Evolutionary conservation across 2,113 vertebrate genomes (phyloP).

Genomic region (Apistogramma diplotaenia): DNA sequence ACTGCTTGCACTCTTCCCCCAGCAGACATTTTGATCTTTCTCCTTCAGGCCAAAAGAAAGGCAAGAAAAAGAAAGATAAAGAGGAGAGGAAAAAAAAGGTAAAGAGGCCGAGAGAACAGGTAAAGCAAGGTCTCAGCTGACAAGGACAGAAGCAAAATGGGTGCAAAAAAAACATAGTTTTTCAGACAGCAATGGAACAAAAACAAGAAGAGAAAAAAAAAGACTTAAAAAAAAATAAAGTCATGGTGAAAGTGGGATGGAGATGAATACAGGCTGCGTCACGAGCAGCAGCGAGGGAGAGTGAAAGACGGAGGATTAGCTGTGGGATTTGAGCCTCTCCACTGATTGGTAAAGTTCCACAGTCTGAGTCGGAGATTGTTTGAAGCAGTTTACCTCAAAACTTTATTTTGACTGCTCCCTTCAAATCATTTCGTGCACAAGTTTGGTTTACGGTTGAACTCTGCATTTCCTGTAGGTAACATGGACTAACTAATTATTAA

Average conservation of each 20-base stretch:
- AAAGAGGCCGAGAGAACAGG: constrained; percentile 15
- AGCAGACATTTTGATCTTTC: constrained; percentile 46
- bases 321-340: constrained; percentile 53
- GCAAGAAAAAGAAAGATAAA: neutral
- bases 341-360: constrained; percentile 40
- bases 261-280: constrained; percentile 29
- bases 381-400: constrained; percentile 38
- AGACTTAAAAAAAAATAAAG: constrained; percentile 4
- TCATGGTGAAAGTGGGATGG: neutral
- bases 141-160: constrained; percentile 17
- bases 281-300: constrained; percentile 7
- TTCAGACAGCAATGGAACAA: neutral
- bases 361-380: constrained; percentile 24
- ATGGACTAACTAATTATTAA: constrained; percentile 15
- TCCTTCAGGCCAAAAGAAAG: constrained; percentile 24
- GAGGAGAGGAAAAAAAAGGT: neutral
- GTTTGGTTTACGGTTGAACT: neutral
- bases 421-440: neutral
- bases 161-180: constrained; percentile 12
- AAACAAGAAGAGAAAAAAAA: constrained; percentile 9
- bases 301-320: constrained; percentile 50
- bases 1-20: constrained; percentile 39
- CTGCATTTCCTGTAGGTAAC: constrained; percentile 13
- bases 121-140: constrained; percentile 13
- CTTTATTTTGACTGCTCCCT: constrained; percentile 28